Conservation (phyloP, 1,140 invertebrate species). For the Macrostomum lignano region DNA sequence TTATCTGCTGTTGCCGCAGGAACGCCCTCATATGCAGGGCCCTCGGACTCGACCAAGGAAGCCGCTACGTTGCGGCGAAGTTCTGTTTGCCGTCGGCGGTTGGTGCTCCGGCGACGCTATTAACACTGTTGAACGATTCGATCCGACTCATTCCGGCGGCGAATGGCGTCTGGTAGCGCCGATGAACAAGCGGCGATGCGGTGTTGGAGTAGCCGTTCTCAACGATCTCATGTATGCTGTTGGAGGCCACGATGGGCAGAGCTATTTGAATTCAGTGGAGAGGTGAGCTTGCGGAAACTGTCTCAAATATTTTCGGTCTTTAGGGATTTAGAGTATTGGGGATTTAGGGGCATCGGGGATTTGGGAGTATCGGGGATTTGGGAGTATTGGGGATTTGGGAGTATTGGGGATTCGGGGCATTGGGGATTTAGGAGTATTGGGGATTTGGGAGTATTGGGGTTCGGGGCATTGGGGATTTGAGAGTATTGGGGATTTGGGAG, state of each 20-base stretch:
- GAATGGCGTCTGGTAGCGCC: slow-evolving; percentile 97
- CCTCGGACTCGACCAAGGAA: slow-evolving; percentile 60
- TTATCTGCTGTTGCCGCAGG: slow-evolving; percentile 75
- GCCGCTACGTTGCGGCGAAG: slow-evolving; percentile 67
- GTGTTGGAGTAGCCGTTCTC: slow-evolving; percentile 83
- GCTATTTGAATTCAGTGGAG: slow-evolving; percentile 81
- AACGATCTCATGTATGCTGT: slow-evolving; percentile 81
- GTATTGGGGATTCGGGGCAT: too few species aligned
- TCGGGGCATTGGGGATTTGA: too few species aligned
- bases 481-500: too few species aligned
- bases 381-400: too few species aligned
- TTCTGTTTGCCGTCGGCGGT: slow-evolving; percentile 59
- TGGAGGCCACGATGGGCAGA: slow-evolving; percentile 85
- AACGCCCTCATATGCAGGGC: slow-evolving; percentile 75
- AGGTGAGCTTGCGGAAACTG: too few species aligned
- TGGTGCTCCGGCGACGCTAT: slow-evolving; percentile 98
- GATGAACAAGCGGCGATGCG: slow-evolving; percentile 80
- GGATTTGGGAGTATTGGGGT: too few species aligned
- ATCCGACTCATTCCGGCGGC: slow-evolving; percentile 66
- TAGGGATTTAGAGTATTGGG: too few species aligned
- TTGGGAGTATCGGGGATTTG: too few species aligned
- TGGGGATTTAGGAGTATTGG: too few species aligned
- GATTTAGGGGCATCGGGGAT: too few species aligned
- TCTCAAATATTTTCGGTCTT: too few species aligned
- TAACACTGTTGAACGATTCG: slow-evolving; percentile 77